Conservation (phyloP, 2,113 vertebrate species). For the Atherinomorus stipes region DNA sequence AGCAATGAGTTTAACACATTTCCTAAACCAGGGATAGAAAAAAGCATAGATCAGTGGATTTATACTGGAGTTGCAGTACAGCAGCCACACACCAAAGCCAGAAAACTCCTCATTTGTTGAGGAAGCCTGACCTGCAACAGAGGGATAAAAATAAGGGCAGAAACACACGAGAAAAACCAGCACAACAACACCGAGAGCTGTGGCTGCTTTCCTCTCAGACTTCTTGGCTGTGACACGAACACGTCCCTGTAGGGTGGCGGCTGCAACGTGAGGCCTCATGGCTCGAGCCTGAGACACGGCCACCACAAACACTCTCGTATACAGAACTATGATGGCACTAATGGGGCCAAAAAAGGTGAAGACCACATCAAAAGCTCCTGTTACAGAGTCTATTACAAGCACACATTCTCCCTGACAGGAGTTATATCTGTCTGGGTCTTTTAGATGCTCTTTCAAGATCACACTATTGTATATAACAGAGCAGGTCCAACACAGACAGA, state of each 20-base stretch:
- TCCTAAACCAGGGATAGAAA: slow-evolving; percentile 54
- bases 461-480: slow-evolving; percentile 20
- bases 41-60: no score
- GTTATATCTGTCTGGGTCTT: slow-evolving; percentile 11
- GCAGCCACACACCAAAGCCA: background rate
- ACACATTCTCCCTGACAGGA: slow-evolving; percentile 42
- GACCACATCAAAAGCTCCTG: background rate
- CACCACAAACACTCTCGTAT: slow-evolving; percentile 44
- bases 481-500: slow-evolving; percentile 48
- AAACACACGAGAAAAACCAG: slow-evolving; percentile 30
- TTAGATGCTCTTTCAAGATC: background rate
- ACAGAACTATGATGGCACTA: slow-evolving; percentile 26
- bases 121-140: background rate
- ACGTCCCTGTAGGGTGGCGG: background rate
- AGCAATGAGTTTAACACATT: slow-evolving; percentile 25
- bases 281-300: slow-evolving; percentile 1
- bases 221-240: background rate
- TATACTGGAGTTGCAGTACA: slow-evolving; percentile 39
- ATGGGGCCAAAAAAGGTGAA: background rate
- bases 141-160: slow-evolving; percentile 28
- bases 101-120: background rate
- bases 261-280: slow-evolving; percentile 4
- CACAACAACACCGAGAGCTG: slow-evolving; percentile 36
- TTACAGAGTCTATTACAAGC: background rate
- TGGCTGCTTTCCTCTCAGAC: slow-evolving; percentile 50